Base-by-base conservation (phyloP, 2,797 vertebrate species). In the Ficedula albicollis region DNA sequence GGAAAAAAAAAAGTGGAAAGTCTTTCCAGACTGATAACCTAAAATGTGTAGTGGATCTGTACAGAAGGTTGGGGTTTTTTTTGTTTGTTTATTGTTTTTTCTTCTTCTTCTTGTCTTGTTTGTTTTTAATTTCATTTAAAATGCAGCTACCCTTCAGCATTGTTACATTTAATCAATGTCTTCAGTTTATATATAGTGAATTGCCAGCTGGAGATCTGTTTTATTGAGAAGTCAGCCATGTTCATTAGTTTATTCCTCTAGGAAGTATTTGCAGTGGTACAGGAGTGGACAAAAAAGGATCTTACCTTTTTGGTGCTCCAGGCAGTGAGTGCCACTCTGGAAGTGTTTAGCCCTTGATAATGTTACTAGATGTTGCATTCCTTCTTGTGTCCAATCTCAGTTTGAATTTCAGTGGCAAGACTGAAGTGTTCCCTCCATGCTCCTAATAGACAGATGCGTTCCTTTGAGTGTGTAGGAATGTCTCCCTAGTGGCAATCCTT, bases 21-120 rank as follows among this genome's bases (percentile, higher is more conserved):
- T 79, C 77, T 85, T 84, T 95, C 41, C 75, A 82, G 44, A 49
- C 44, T 86, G 32, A 43, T 89, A 79, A 90, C 16, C 11, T 67
- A 56, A 43, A 79, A 52, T 55, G 32, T 68, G 84, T 93, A 75
- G 55, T 93, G 72, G 73, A 64, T 89, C 85, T 92, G 13, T 1
- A 13, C 51, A 34, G 27, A 72, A 13, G 10, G 13, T 58, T 52
- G 15, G 34, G 34, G 10, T 38, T 38, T 15, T 13, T 46, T 29
- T 67, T 13, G 9, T 25, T 29, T 15, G 43, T 5, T 48, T 32
- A 8, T 5, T 22, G 32, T 11, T 38, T 25, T 43, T 10, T 46
- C 44, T 58, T 3, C 7, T 54, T 69, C 3, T 44, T 44, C 4
- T 21, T 8, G 3, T 13, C 56, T 38, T 55, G 9, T 32, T 38